Conservation (phyloP, 1,140 invertebrate species). For the Psix sp. region DNA sequence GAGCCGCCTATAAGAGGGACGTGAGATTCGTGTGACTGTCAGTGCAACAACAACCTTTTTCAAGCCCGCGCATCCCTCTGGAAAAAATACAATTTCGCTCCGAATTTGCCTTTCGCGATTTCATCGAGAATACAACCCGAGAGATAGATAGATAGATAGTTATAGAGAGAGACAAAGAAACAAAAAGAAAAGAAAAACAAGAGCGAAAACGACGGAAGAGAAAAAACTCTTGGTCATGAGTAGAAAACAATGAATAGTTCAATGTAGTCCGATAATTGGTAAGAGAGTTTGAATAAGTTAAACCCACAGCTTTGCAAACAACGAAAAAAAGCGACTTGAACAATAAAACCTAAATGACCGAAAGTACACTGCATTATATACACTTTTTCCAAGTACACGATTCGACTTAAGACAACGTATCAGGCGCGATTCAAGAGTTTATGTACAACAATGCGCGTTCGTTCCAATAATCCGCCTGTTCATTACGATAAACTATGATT, state of each 20-base stretch:
- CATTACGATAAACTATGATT: slow-evolving; percentile 66
- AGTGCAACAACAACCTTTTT: slow-evolving; percentile 21
- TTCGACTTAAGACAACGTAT: slow-evolving; percentile 69
- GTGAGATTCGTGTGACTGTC: slow-evolving; percentile 38
- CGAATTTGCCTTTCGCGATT: slow-evolving; percentile 16
- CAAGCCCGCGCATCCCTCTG: neutral
- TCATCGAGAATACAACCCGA: neutral
- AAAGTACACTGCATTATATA: slow-evolving; percentile 78
- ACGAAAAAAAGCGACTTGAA: slow-evolving; percentile 76
- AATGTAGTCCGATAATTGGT: slow-evolving; percentile 48
- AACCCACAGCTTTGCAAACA: slow-evolving; percentile 74
- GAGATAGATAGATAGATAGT: slow-evolving; percentile 11
- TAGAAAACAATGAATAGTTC: too few species aligned
- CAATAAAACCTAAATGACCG: slow-evolving; percentile 75
- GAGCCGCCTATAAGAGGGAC: slow-evolving; percentile 9
- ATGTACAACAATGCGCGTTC: slow-evolving; percentile 63
- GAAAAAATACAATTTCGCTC: too few species aligned
- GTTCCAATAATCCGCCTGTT: slow-evolving; percentile 64
- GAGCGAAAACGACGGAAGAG: slow-evolving; percentile 46
- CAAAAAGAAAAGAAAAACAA: neutral
- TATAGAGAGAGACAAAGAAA: neutral
- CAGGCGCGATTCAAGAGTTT: slow-evolving; percentile 72
- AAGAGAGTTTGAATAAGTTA: slow-evolving; percentile 60
- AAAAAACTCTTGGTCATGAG: too few species aligned
- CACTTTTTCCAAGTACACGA: slow-evolving; percentile 76